Base-by-base conservation (phyloP, 2,797 vertebrate species). In the Pipistrellus nathusii region DNA sequence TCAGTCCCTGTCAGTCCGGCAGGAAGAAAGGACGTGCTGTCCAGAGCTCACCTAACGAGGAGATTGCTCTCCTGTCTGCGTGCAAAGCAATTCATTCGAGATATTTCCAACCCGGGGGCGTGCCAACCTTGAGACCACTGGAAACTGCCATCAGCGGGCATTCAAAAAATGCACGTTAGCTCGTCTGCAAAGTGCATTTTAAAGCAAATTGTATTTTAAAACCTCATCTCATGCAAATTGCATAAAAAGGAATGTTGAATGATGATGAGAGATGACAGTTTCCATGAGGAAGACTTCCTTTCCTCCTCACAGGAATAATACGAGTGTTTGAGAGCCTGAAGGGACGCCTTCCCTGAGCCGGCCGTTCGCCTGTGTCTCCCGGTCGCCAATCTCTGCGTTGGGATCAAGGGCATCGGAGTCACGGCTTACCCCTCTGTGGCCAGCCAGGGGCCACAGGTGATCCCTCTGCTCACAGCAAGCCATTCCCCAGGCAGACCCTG, bases 161-260 rank as follows among this genome's bases (percentile, higher is more conserved):
- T 83, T 82, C 27, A 90, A 82, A 88, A 94, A 90, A 68, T 13
- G 64, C 82, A 78, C 55, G 89, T 86, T 66, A 85, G 84, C 69
- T 95, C 90, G 81, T 78, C 80, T 91, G 90, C 88, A 89, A 95
- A 95, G 55, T 84, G 87, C 69, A 85, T 64, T 88, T 94, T 85
- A 59, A 96, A 96, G 86, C 1, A 41, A 5, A 89, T 73, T 73
- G 62, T 55, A 62, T 92, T 89, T 94, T 95, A 96, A 57, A 94
- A 48, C 25, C 17, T 96, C 68, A 85, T 96, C 78, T 95, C 71
- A 77, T 89, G 93, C 95, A 95, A 97, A 96, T 20, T 78, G 68
- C 38, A 90, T 85, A 44, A 97, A 96, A 92, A 90, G 38, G 72
- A 95, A 94, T 66, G 77, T 59, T 1, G 17, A 41, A 41, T 41